A percentile compares a stretch with the other conserved stretches of the same genome.
Conservation (phyloP, 1,140 invertebrate species). For the Sycophaga agraensis region DNA sequence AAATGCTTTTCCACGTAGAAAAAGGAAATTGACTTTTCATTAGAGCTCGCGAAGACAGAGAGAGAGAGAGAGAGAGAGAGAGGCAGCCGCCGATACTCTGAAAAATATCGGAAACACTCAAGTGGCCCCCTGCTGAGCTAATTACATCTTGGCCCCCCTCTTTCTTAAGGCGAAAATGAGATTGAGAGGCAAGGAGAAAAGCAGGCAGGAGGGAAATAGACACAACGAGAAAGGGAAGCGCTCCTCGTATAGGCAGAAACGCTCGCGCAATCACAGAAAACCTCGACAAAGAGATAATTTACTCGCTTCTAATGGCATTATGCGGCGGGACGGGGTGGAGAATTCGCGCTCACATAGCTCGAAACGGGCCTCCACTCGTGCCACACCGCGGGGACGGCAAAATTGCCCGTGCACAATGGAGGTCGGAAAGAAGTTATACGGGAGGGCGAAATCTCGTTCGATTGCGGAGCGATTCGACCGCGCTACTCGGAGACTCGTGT, state of each 20-base stretch:
- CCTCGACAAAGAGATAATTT: conserved; percentile 41
- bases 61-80: neutral
- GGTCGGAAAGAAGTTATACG: neutral
- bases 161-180: neutral
- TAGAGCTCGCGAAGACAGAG: neutral
- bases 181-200: neutral
- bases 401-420: neutral
- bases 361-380: too few relatives aligned
- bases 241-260: neutral
- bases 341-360: neutral
- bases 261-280: conserved; percentile 31
- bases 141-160: too few relatives aligned
- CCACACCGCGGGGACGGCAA: too few relatives aligned
- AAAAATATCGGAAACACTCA: neutral
- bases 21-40: too few relatives aligned
- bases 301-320: conserved; percentile 36
- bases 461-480: too few relatives aligned
- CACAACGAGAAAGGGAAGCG: neutral
- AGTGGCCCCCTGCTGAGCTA: too few relatives aligned
- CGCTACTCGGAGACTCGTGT: too few relatives aligned
- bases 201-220: neutral
- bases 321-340: neutral
- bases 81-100: neutral
- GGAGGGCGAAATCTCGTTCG: neutral
- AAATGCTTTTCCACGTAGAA: too few relatives aligned